Percentiles rank a stretch among this genome's conserved stretches.
Conservation (phyloP, 1,140 invertebrate genomes). For the Heliconius melpomene region DNA sequence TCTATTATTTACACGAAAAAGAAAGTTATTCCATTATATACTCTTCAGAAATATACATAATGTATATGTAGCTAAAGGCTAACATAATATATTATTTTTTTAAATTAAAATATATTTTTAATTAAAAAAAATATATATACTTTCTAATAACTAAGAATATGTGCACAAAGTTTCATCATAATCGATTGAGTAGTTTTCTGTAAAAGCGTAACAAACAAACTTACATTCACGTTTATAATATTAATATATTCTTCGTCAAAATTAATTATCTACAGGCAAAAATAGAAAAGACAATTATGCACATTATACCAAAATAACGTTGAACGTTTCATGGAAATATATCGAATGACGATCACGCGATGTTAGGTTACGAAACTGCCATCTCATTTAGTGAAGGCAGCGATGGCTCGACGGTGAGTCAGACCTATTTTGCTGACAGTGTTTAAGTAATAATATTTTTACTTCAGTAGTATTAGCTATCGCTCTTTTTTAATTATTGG, state of each 20-base stretch:
- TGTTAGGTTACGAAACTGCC: conserved; percentile 36
- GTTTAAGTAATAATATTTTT: conserved; percentile 16
- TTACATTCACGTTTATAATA: no score
- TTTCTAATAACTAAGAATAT: no score
- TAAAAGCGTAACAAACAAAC: no score
- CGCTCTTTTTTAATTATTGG: neutral
- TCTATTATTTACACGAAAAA: no score
- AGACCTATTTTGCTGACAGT: conserved; percentile 25
- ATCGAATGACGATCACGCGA: conserved; percentile 39
- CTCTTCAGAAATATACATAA: no score
- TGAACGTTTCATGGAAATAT: conserved; percentile 27
- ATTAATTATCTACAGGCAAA: neutral
- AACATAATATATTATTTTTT: no score
- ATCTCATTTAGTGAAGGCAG: conserved; percentile 32
- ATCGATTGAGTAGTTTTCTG: no score
- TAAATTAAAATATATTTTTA: no score
- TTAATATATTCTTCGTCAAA: neutral
- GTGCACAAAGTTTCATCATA: no score
- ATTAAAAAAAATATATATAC: no score
- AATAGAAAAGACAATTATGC: conserved; percentile 3
- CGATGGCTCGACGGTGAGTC: conserved; percentile 28
- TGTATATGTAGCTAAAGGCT: no score
- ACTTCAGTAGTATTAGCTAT: neutral
- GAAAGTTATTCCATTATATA: neutral
- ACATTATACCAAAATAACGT: conserved; percentile 17